These are phyloP conservation scores for Tillus elongatus DNA, from an alignment of 2,888 invertebrate species.

Conservation along the genomic window DNA sequence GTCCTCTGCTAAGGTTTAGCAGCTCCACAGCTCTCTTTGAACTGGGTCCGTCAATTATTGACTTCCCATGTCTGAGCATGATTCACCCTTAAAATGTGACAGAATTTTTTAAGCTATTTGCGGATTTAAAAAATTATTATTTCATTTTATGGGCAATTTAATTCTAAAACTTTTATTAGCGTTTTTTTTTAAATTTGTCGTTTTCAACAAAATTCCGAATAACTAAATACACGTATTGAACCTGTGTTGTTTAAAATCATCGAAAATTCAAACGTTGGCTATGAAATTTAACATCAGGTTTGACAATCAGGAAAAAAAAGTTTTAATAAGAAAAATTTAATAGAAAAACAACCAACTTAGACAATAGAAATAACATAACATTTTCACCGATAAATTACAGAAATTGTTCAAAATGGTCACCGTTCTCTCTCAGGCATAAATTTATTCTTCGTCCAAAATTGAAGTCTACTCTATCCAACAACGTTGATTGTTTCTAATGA, in stretches of 20 bases:
- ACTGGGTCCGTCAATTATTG: too few species aligned
- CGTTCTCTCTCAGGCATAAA: too few species aligned
- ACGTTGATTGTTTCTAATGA: too few species aligned
- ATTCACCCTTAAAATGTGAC: conserved; percentile 1
- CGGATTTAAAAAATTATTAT: background rate
- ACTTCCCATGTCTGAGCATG: too few species aligned
- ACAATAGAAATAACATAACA: too few species aligned
- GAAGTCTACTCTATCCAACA: too few species aligned
- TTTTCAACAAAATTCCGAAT: conserved; percentile 2
- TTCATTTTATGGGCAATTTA: conserved; percentile 1
- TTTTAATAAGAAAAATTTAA: background rate
- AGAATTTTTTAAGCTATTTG: background rate
- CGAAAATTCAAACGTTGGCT: conserved; percentile 1
- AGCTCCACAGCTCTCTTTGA: too few species aligned
- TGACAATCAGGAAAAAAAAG: conserved; percentile 2
- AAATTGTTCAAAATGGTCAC: too few species aligned
- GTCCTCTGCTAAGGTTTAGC: too few species aligned
- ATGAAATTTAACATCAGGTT: background rate
- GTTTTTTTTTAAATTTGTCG: background rate
- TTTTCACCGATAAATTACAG: too few species aligned
- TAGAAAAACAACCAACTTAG: background rate
- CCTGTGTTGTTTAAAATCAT: background rate
- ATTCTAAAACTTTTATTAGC: background rate
- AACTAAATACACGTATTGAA: background rate
- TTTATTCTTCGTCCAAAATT: too few species aligned